Base-by-base conservation (phyloP, 2,113 vertebrate species). In the Heliornis fulica region DNA sequence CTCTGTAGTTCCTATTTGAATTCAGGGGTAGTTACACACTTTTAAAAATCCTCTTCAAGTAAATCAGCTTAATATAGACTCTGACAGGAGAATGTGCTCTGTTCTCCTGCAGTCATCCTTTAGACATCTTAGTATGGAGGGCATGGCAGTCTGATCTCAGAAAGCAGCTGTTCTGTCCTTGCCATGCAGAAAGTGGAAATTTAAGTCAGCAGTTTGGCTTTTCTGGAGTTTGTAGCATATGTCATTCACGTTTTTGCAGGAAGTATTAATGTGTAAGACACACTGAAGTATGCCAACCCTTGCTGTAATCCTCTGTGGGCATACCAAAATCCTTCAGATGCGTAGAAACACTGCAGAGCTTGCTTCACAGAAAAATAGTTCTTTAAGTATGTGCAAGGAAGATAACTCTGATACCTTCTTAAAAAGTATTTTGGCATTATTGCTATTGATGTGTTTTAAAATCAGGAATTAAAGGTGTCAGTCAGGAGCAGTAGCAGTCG, bases 221-320 rank as follows among this genome's bases (percentile, higher is more conserved):
- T 96, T 81, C 43, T 82, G 28, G 53, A 31, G 28, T 40, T 87
- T 71, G 9, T 31, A 71, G 32, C 26, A 48, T 51, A 18, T 0
- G 0, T 80, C 31, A 68, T 54, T 56, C 29, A 56, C 3, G 6
- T 87, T 40, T 64, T 56, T 5, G n/a, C 40, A 61, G 46, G 10
- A 66, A 26, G 7, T 69, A 74, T 34, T 34, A 32, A 9, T 13
- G 20, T 29, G 11, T 66, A 87, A 38, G 32, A 29, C 70, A 54
- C 81, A 25, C 14, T 32, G 22, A 16, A 15, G 7, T 69, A 46
- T 64, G 25, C 21, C 26, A 48, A 17, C n/a, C 61, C 61, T 34
- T 71, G 32, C n/a, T 80, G 0, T 20, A 63, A 17, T 4, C 10
- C 29, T 77, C 21, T 0, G 0, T 45, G 50, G 8, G 17, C 28